These are phyloP conservation scores for Acleris literana DNA, from an alignment of 2,888 invertebrate species.

Conservation along the genomic window DNA sequence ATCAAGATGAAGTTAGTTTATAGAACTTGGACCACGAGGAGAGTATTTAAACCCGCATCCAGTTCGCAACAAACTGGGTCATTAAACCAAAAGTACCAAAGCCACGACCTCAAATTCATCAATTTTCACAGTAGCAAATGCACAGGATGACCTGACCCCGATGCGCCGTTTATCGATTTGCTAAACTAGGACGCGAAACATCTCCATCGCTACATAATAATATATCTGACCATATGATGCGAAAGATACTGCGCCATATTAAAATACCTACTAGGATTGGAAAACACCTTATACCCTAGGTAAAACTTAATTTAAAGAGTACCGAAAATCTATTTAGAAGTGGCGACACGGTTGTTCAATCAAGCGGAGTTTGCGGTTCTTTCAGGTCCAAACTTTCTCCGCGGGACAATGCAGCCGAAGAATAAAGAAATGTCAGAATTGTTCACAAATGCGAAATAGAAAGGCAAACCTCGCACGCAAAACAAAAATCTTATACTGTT, in stretches of 20 bases:
- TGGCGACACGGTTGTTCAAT: slow-evolving; percentile 23
- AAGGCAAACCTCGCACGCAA: slow-evolving; percentile 12
- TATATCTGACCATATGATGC: neutral
- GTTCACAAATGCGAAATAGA: slow-evolving; percentile 18
- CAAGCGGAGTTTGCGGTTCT: slow-evolving; percentile 6
- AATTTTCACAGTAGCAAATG: slow-evolving; percentile 8
- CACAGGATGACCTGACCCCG: slow-evolving; percentile 14
- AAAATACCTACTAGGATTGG: too few relatives aligned
- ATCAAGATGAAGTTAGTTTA: too few relatives aligned
- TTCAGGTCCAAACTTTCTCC: slow-evolving; percentile 29
- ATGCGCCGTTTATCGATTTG: slow-evolving; percentile 16
- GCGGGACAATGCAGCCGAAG: slow-evolving; percentile 15
- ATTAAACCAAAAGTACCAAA: neutral
- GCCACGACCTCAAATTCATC: neutral
- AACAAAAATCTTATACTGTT: neutral
- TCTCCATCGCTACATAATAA: slow-evolving; percentile 7
- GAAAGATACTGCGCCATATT: neutral
- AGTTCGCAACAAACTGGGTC: too few relatives aligned
- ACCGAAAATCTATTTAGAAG: slow-evolving; percentile 22
- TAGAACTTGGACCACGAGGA: too few relatives aligned
- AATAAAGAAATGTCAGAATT: slow-evolving; percentile 18
- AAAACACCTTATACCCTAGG: neutral
- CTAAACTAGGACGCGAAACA: slow-evolving; percentile 20
- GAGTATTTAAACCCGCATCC: too few relatives aligned
- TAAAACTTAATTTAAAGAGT: slow-evolving; percentile 6